These are phyloP conservation scores for Cettia cetti DNA, from an alignment of 2,113 vertebrate species.

Conservation along the genomic window DNA sequence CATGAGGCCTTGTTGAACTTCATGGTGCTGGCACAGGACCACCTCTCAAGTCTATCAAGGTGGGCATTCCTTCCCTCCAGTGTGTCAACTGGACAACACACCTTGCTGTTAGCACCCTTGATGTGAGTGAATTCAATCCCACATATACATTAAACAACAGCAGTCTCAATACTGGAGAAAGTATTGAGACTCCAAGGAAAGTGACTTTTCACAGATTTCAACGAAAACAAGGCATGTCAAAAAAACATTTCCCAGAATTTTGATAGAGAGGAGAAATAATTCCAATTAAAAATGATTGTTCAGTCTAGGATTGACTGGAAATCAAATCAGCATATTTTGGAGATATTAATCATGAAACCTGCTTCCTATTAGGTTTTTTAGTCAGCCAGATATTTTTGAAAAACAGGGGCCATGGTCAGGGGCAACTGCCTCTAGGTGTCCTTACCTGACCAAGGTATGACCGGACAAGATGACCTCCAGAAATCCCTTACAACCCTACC, in stretches of 20 bases:
- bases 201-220: neutral
- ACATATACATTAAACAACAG: neutral
- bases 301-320: neutral
- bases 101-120: neutral
- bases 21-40: too few relatives aligned
- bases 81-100: neutral
- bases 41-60: neutral
- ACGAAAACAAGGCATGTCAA: neutral
- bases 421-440: fast-evolving
- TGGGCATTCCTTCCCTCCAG: too few relatives aligned
- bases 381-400: neutral
- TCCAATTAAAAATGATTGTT: neutral
- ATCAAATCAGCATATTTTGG: neutral
- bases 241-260: neutral
- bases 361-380: neutral
- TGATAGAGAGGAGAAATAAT: neutral
- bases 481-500: neutral
- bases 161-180: too few relatives aligned
- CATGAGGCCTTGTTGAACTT: neutral
- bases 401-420: neutral
- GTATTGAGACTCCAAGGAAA: fast-evolving
- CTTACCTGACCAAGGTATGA: neutral
- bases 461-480: neutral
- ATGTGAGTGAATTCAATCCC: too few relatives aligned
- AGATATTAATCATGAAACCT: neutral